Evolutionary conservation across 2,888 invertebrate species (phyloP), one percentile per base, ranked within the genome.

Genomic region (Diplazon laetatorius): DNA sequence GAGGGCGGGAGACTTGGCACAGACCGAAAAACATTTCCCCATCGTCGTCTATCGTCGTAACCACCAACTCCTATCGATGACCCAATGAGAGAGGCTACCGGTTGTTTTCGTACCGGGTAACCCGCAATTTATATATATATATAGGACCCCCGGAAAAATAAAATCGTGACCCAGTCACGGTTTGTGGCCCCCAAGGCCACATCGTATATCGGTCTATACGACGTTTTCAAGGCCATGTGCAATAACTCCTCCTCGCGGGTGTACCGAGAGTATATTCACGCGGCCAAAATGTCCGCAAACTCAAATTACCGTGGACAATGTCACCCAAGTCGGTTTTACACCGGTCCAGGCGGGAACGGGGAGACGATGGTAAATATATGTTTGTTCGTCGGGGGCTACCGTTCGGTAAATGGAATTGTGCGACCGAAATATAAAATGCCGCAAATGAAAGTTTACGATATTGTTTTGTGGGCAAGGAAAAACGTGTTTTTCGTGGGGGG

Each of bases 141-240:
- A n/a, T n/a, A n/a, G n/a, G n/a, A n/a, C n/a, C n/a, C 25, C 14
- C 39, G 37, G 10, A 9, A 10, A 50, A 39, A 55, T 63, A n/a
- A n/a, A 66, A 68, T 63, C 78, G 78, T 78, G 78, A 78, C 78
- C 78, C 73, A 78, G 78, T 78, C 69, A 68, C 78, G 78, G 69
- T 69, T 62, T 69, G n/a, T n/a, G n/a, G n/a, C n/a, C n/a, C 6
- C 52, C 59, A 73, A 78, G 73, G 69, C n/a, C n/a, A n/a, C n/a
- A n/a, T 30, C 63, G 12, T 22, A 52, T 52, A 12, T 52, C 3
- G 18, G 10, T 5, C n/a, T 35, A 20, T 9, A n/a, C 10, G 10
- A 6, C 6, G 2, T 6, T 30, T 14, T 42, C 12, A 37, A 48
- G 30, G 52, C 20, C 14, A 44, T 55, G 48, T 30, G 2, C 50